These are phyloP conservation scores for Syndactyla subalaris DNA, from an alignment of 2,797 vertebrate species.

Conservation along the genomic window DNA sequence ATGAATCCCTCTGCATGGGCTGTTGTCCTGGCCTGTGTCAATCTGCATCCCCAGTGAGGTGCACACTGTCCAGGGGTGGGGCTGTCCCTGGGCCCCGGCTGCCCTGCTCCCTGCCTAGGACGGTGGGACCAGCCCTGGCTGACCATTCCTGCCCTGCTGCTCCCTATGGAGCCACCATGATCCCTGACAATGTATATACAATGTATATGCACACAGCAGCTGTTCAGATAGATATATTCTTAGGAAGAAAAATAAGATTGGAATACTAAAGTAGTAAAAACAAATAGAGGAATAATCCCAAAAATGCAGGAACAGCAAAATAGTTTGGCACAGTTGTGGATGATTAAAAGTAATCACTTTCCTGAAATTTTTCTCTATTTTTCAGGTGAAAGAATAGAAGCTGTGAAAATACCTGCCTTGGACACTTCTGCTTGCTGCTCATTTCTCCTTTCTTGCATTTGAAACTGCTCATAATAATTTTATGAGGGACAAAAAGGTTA, in stretches of 20 bases:
- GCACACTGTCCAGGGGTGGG: background rate
- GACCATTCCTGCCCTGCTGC: background rate
- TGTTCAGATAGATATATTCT: background rate
- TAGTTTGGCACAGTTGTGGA: background rate
- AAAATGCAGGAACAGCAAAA: background rate
- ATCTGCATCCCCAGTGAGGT: background rate
- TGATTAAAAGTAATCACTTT: conserved; percentile 7
- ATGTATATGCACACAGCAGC: background rate
- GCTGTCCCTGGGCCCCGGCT: background rate
- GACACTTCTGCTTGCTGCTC: background rate
- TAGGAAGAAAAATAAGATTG: background rate
- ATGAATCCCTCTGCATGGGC: fast-evolving
- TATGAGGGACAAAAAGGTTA: conserved; percentile 7
- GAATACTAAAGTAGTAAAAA: background rate
- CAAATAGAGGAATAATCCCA: background rate
- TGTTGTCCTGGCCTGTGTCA: background rate
- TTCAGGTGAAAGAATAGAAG: background rate
- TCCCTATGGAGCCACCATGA: background rate
- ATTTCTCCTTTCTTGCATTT: background rate
- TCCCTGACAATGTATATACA: background rate
- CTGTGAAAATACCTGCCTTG: background rate
- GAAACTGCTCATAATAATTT: conserved; percentile 19
- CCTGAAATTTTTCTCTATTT: background rate
- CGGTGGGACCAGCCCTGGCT: fast-evolving
- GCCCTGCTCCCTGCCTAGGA: background rate